A percentile compares a stretch with the other conserved stretches of the same genome.
Conservation (phyloP, 2,888 invertebrate genomes). For the Melangyna quadrimaculata region DNA sequence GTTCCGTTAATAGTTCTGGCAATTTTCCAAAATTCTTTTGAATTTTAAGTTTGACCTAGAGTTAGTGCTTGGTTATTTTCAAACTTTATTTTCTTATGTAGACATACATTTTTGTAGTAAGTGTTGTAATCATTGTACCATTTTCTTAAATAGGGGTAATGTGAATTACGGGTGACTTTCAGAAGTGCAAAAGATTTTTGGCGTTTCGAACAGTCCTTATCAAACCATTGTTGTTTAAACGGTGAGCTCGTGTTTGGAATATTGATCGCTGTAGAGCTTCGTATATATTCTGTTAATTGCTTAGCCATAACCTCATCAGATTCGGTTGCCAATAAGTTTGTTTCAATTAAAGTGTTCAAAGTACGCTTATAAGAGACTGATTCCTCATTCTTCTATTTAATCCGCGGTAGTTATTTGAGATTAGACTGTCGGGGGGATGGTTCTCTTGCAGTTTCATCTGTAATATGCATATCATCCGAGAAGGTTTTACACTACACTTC, state of each 20-base stretch:
- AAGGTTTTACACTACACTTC: background rate
- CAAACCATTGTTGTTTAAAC: background rate
- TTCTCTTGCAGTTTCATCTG: background rate
- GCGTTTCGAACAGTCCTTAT: background rate
- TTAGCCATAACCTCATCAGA: background rate
- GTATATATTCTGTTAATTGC: background rate
- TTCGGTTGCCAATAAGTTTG: background rate
- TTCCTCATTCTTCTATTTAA: conserved; percentile 2
- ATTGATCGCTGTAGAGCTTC: too few species aligned
- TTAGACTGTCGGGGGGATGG: background rate
- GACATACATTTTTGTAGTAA: too few species aligned
- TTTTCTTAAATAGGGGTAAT: background rate
- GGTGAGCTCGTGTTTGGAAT: too few species aligned
- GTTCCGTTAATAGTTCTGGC: background rate
- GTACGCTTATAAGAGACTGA: background rate
- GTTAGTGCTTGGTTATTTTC: too few species aligned
- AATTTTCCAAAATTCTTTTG: too few species aligned
- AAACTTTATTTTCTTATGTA: too few species aligned
- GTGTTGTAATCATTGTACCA: too few species aligned
- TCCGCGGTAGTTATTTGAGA: background rate
- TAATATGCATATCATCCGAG: background rate
- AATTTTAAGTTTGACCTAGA: background rate
- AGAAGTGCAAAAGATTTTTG: background rate
- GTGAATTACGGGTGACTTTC: background rate
- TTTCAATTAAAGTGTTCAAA: conserved; percentile 4